A percentile compares a stretch with the other conserved stretches of the same genome.
Conservation (phyloP, 2,797 vertebrate species). For the Tarsius wallacei region DNA sequence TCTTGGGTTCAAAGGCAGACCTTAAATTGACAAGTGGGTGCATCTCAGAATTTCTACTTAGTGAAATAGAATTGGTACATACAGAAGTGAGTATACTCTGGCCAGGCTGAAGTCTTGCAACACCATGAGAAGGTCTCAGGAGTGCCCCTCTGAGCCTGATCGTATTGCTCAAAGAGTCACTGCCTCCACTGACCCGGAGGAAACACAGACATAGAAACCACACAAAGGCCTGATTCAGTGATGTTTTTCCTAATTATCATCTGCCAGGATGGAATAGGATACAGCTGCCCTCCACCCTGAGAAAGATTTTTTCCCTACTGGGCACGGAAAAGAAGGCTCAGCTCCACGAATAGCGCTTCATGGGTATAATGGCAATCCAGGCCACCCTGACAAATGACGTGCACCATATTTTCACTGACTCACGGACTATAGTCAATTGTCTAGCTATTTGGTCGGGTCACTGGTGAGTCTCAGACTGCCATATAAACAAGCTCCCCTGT, state of each 20-base stretch:
- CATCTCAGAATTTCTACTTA: background rate
- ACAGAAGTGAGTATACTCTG: background rate
- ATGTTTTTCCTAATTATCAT: background rate
- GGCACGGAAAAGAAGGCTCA: background rate
- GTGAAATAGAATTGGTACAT: background rate
- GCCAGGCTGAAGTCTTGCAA: background rate
- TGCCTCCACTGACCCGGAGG: background rate
- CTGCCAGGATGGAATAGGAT: background rate
- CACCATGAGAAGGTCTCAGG: background rate
- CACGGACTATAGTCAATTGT: background rate
- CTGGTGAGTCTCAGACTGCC: background rate
- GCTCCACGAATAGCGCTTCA: background rate
- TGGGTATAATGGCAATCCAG: background rate
- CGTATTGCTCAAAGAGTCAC: background rate
- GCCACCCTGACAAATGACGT: background rate
- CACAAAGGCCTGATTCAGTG: background rate
- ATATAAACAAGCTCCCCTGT: background rate
- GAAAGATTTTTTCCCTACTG: background rate
- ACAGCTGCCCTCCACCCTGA: background rate
- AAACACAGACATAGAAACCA: background rate
- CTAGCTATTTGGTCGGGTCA: background rate
- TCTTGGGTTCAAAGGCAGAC: background rate
- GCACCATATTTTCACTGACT: background rate
- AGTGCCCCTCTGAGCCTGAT: background rate
- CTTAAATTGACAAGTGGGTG: background rate